Evolutionary conservation across 2,888 invertebrate species (phyloP).

Genomic region (Zonitis immaculata): DNA sequence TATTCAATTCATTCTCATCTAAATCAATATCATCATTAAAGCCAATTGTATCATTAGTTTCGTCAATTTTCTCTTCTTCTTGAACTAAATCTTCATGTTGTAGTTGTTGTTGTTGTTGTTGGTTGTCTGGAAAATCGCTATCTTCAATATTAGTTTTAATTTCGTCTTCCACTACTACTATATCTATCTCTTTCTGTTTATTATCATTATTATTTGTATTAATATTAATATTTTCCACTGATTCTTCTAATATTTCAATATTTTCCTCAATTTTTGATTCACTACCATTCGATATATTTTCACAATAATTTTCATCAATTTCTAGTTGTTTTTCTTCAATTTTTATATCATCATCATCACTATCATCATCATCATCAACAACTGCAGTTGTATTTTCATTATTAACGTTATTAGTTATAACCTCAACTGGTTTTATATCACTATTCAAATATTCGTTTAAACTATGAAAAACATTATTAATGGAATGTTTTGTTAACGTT

Average conservation of each 20-base stretch:
- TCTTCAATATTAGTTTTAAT: too few relatives aligned
- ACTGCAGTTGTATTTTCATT: neutral
- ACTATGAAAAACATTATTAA: constrained; percentile 61
- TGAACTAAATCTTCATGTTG: neutral
- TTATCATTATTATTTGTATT: neutral
- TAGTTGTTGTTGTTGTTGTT: too few relatives aligned
- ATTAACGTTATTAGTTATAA: neutral
- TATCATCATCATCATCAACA: too few relatives aligned
- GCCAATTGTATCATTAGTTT: constrained; percentile 25
- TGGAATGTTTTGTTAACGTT: constrained; percentile 44
- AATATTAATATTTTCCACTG: neutral
- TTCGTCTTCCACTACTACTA: constrained; percentile 1
- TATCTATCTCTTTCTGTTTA: neutral
- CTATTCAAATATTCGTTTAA: constrained; percentile 59
- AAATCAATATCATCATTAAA: constrained; percentile 40
- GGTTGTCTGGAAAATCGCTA: too few relatives aligned
- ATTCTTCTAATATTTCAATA: too few relatives aligned
- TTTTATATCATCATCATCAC: neutral
- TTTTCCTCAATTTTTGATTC: neutral
- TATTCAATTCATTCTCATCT: constrained; percentile 42
- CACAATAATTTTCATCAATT: neutral
- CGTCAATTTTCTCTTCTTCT: neutral
- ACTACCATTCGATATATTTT: neutral
- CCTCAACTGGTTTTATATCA: constrained; percentile 31
- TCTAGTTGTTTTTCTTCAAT: neutral